These are phyloP conservation scores for Himalopsyche tibetana DNA, from an alignment of 2,888 invertebrate species.

Conservation along the genomic window DNA sequence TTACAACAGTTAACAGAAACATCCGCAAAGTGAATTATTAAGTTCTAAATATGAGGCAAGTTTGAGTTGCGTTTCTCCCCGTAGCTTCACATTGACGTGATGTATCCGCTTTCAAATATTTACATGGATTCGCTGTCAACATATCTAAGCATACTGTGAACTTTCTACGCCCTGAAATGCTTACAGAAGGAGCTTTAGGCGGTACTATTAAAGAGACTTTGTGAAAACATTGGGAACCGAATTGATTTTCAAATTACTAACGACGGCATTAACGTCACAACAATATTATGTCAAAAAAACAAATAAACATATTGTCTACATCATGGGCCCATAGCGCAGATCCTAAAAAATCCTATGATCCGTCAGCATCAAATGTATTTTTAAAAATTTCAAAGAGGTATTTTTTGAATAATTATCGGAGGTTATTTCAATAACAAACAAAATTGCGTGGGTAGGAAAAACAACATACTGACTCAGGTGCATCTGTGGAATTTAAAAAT, in stretches of 20 bases:
- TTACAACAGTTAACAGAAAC: slow-evolving; percentile 7
- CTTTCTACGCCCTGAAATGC: slow-evolving; percentile 13
- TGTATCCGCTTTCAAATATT: slow-evolving; percentile 35
- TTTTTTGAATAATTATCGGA: too few species aligned
- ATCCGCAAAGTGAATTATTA: slow-evolving; percentile 7
- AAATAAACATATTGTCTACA: too few species aligned
- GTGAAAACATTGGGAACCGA: not conserved
- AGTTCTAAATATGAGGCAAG: slow-evolving; percentile 37
- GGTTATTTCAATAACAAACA: too few species aligned
- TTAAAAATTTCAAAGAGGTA: too few species aligned
- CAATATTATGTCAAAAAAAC: not conserved
- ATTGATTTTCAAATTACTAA: slow-evolving; percentile 13
- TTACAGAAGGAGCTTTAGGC: not conserved
- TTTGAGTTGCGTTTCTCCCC: slow-evolving; percentile 6
- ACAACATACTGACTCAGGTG: too few species aligned
- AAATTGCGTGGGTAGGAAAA: too few species aligned
- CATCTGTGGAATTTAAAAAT: too few species aligned
- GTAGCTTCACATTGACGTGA: slow-evolving; percentile 1
- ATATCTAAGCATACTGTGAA: slow-evolving; percentile 10
- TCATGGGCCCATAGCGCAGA: too few species aligned
- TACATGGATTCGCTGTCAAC: slow-evolving; percentile 22
- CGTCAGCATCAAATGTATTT: too few species aligned
- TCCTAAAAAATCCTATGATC: too few species aligned
- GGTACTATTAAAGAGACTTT: slow-evolving; percentile 7
- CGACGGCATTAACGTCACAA: not conserved